Evolutionary conservation across 2,888 invertebrate genomes (phyloP).

Genomic region (Apomyelois bistriatella): DNA sequence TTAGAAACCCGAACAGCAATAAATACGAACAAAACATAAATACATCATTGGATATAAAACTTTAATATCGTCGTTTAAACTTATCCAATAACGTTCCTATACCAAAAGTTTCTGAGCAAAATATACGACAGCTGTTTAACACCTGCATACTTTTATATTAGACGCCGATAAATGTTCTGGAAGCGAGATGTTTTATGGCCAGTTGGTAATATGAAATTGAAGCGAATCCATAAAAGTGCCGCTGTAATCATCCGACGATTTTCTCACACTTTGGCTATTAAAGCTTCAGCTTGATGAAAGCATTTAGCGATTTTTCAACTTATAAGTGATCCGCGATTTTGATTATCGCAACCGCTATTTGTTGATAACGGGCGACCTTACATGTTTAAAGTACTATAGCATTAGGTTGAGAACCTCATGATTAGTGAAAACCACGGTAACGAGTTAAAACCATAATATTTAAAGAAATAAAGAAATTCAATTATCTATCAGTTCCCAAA

Average conservation of each 20-base stretch:
- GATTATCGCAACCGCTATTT: no score
- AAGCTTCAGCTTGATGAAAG: neutral
- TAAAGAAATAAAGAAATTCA: no score
- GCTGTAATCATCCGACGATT: conserved; percentile 5
- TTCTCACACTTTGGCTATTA: conserved; percentile 3
- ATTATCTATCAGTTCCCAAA: no score
- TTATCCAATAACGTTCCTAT: conserved; percentile 10
- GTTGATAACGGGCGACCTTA: no score
- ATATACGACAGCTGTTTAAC: conserved; percentile 15
- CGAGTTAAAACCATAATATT: no score
- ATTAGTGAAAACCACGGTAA: no score
- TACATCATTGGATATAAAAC: conserved; percentile 10
- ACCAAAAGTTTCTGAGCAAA: conserved; percentile 9
- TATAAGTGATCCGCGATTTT: neutral
- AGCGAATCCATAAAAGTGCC: conserved; percentile 15
- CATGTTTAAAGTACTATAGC: no score
- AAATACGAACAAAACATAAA: conserved; percentile 2
- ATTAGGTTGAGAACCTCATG: no score
- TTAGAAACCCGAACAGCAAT: neutral
- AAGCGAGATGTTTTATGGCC: conserved; percentile 14
- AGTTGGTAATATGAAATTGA: conserved; percentile 14
- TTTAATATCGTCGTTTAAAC: conserved; percentile 9
- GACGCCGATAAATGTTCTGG: conserved; percentile 12
- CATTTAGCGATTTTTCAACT: neutral
- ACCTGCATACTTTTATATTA: conserved; percentile 15